Evolutionary conservation across 2,113 vertebrate genomes (phyloP).

Genomic region (Maccullochella peelii): DNA sequence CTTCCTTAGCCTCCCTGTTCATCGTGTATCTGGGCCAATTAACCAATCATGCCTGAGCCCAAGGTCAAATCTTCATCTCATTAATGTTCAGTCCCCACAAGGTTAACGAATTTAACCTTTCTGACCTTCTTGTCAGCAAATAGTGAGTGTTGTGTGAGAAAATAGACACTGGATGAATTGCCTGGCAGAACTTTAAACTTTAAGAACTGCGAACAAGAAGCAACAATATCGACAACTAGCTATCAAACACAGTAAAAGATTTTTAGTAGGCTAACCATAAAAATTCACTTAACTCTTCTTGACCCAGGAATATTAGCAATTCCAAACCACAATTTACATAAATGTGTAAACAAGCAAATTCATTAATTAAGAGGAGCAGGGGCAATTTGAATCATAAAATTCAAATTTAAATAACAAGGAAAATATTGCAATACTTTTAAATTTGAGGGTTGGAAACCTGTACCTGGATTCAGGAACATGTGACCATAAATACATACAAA

Average conservation of each 20-base stretch:
- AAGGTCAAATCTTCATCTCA: slow-evolving; percentile 71
- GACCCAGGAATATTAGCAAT: not conserved
- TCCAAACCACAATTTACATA: not conserved
- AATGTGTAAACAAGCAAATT: not conserved
- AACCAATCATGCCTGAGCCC: slow-evolving; percentile 60
- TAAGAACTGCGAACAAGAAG: not conserved
- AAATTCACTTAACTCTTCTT: not conserved
- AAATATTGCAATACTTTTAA: not conserved
- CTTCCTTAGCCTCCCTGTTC: slow-evolving; percentile 50
- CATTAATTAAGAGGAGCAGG: not conserved
- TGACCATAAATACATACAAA: slow-evolving; percentile 26
- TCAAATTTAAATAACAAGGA: not conserved
- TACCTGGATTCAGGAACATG: slow-evolving; percentile 37
- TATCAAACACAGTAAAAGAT: not conserved
- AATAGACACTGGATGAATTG: not conserved
- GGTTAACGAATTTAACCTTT: slow-evolving; percentile 62
- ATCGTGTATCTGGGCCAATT: slow-evolving; percentile 61
- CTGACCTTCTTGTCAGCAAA: slow-evolving; percentile 26
- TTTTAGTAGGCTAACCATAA: not conserved
- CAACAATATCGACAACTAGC: not conserved
- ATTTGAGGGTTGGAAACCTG: not conserved
- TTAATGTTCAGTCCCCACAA: slow-evolving; percentile 39
- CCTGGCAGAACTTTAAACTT: not conserved
- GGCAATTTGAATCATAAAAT: not conserved
- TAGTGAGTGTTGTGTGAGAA: not conserved